Conservation (phyloP, 2,888 invertebrate species). For the Lingula anatina region DNA sequence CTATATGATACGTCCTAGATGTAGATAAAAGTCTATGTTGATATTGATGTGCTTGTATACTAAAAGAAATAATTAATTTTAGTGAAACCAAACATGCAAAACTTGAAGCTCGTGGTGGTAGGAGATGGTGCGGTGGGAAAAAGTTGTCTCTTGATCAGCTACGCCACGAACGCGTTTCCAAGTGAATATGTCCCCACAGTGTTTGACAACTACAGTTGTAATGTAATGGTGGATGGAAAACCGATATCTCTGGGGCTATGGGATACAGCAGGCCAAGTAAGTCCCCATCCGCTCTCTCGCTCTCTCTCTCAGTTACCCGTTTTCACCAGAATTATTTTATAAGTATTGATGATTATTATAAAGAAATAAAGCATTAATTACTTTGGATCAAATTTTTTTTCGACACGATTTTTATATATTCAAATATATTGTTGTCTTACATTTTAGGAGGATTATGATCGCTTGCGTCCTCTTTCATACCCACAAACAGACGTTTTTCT, state of each 20-base stretch:
- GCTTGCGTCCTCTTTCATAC: conserved; percentile 88
- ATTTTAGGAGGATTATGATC: conserved; percentile 74
- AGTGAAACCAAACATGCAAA: no score
- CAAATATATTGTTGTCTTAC: background rate
- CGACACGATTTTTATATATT: no score
- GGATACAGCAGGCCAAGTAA: conserved; percentile 45
- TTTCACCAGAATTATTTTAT: no score
- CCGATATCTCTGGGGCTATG: conserved; percentile 26
- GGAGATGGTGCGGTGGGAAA: conserved; percentile 43
- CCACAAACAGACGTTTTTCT: conserved; percentile 69
- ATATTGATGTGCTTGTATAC: no score
- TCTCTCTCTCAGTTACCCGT: no score
- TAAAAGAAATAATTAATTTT: no score
- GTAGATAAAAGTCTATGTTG: no score
- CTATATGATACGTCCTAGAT: no score
- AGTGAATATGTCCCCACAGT: conserved; percentile 45
- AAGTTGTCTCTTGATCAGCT: conserved; percentile 37
- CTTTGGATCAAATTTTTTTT: no score
- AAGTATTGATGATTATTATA: no score
- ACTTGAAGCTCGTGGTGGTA: conserved; percentile 28
- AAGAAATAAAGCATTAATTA: no score
- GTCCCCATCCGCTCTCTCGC: background rate
- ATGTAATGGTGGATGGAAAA: conserved; percentile 31
- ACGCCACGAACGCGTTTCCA: conserved; percentile 35
- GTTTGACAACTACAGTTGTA: conserved; percentile 41